These are phyloP conservation scores for Elephas maximus DNA, from an alignment of 2,113 vertebrate species.

Conservation along the genomic window DNA sequence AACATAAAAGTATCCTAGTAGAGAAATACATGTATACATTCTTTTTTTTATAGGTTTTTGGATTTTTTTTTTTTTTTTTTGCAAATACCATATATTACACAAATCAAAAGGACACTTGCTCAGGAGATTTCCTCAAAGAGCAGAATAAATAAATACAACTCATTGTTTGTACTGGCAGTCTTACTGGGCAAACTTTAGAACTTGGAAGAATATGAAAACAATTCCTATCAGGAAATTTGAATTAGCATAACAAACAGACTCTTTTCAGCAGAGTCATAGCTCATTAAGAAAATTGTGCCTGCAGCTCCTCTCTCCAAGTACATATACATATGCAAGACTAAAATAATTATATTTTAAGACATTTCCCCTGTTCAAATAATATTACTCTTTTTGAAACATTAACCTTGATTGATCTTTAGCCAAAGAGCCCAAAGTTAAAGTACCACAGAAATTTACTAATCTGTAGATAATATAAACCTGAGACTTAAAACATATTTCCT, in stretches of 20 bases:
- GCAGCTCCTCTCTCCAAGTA: constrained; percentile 21
- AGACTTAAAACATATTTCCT: neutral
- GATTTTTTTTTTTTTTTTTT: neutral
- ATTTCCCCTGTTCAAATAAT: constrained; percentile 69
- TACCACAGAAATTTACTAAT: constrained; percentile 48
- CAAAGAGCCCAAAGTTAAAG: constrained; percentile 49
- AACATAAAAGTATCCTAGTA: neutral
- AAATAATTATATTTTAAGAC: constrained; percentile 63
- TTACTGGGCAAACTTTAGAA: constrained; percentile 34
- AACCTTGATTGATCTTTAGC: constrained; percentile 57
- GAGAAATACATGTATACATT: neutral
- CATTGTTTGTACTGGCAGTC: constrained; percentile 65
- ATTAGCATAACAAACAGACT: constrained; percentile 63
- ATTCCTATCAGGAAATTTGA: constrained; percentile 72
- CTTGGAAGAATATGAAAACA: constrained; percentile 72
- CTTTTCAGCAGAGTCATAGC: constrained; percentile 64
- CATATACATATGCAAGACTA: constrained; percentile 51
- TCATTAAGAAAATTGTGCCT: constrained; percentile 80
- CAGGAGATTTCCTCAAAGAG: constrained; percentile 54
- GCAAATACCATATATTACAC: neutral
- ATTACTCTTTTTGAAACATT: constrained; percentile 58
- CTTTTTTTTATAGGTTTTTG: neutral
- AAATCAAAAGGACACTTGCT: constrained; percentile 51
- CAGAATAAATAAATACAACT: constrained; percentile 63
- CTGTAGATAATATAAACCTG: constrained; percentile 14